These are phyloP conservation scores for Dissostichus mawsoni DNA, from an alignment of 2,113 vertebrate species.

Conservation along the genomic window DNA sequence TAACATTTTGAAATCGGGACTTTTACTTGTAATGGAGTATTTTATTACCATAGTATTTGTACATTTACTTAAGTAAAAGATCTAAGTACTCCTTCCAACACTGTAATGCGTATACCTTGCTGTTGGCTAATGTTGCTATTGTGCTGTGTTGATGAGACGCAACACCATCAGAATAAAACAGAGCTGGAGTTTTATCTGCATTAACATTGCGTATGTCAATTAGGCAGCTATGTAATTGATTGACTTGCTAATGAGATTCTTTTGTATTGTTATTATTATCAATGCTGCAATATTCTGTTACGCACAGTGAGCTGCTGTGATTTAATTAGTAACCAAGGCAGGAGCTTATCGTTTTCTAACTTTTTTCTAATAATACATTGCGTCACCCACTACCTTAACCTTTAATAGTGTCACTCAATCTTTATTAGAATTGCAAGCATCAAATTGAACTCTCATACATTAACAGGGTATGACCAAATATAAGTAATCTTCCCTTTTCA, in stretches of 20 bases:
- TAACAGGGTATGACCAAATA: neutral
- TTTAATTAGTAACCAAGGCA: slow-evolving; percentile 62
- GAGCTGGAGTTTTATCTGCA: slow-evolving; percentile 28
- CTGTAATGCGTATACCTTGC: slow-evolving; percentile 55
- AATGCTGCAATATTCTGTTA: slow-evolving; percentile 52
- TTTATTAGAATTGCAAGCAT: neutral
- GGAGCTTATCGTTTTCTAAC: neutral
- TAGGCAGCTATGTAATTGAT: slow-evolving; percentile 42
- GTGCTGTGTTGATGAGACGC: slow-evolving; percentile 31
- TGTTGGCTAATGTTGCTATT: slow-evolving; percentile 51
- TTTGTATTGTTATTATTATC: slow-evolving; percentile 41
- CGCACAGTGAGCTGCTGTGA: slow-evolving; percentile 60
- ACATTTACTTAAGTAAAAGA: no score
- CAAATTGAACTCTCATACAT: neutral
- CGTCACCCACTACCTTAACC: slow-evolving; percentile 4
- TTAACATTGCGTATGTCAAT: slow-evolving; percentile 34
- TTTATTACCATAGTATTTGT: no score
- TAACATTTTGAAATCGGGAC: no score
- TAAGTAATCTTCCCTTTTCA: neutral
- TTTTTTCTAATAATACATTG: neutral
- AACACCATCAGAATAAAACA: neutral
- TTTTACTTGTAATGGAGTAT: no score
- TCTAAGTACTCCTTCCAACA: no score
- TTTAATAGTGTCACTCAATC: neutral
- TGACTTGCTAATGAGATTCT: slow-evolving; percentile 45